Conservation (phyloP, 2,888 invertebrate genomes). For the Minunthozetes semirufus region DNA sequence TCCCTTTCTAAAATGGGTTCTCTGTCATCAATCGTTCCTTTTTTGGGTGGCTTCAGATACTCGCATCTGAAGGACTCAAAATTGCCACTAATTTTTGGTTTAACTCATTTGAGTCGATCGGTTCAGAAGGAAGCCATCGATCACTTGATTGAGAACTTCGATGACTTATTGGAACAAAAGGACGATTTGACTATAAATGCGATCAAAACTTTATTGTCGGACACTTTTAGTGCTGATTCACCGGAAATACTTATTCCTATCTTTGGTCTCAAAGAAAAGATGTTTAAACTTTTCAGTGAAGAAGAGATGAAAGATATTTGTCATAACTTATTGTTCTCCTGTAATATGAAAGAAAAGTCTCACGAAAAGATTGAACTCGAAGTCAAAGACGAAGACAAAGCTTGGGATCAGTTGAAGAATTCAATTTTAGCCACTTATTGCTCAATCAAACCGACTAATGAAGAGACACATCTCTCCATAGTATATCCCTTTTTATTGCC, state of each 20-base stretch:
- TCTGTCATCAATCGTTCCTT: background rate
- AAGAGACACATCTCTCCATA: background rate
- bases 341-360: background rate
- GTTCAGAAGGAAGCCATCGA: conserved; percentile 10
- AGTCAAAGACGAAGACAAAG: background rate
- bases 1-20: background rate
- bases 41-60: conserved; percentile 11
- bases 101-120: conserved; percentile 9
- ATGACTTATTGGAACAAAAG: background rate
- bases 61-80: conserved; percentile 8
- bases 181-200: background rate
- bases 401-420: background rate
- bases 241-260: background rate
- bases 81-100: conserved; percentile 22
- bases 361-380: background rate
- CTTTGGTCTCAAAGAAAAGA: conserved; percentile 25
- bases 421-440: conserved; percentile 17
- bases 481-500: conserved; percentile 3
- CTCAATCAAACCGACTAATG: background rate
- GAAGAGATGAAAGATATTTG: conserved; percentile 23
- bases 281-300: conserved; percentile 19
- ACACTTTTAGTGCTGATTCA: background rate
- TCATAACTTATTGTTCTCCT: background rate
- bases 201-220: background rate
- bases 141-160: conserved; percentile 28